Percentiles rank a stretch among this genome's conserved stretches.
phyloP scores from a whole-genome alignment of 2,797 vertebrate species.

The Cryptoblepharus egeriae region DNA sequence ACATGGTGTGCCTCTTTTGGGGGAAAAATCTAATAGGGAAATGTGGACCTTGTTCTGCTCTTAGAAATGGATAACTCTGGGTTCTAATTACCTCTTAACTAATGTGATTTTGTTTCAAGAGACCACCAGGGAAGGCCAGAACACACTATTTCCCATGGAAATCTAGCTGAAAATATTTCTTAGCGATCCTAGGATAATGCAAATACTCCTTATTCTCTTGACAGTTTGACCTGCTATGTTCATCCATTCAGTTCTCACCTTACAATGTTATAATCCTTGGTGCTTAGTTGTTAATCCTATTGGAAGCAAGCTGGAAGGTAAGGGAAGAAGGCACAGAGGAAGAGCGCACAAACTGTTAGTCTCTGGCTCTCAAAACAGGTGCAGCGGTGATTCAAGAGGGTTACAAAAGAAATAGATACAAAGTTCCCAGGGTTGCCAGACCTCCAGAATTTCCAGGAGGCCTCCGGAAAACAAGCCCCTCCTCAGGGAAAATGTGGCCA shows the following conservation, averaged over 20 bases:
- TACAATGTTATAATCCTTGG: slow-evolving; percentile 49
- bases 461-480: too few species aligned
- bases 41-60: background rate
- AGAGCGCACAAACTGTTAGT: slow-evolving; percentile 60
- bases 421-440: slow-evolving; percentile 48
- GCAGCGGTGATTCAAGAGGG: slow-evolving; percentile 63
- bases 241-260: slow-evolving; percentile 60
- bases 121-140: background rate
- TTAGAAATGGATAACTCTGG: background rate
- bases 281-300: slow-evolving; percentile 59
- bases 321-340: slow-evolving; percentile 43
- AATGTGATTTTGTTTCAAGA: background rate
- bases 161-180: background rate
- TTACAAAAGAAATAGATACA: slow-evolving; percentile 55
- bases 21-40: too few species aligned
- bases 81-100: background rate
- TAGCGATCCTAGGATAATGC: slow-evolving; percentile 29
- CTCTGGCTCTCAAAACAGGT: slow-evolving; percentile 52
- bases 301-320: slow-evolving; percentile 65
- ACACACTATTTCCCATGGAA: background rate
- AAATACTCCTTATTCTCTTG: slow-evolving; percentile 54
- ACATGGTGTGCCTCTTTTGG: too few species aligned
- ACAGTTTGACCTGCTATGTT: slow-evolving; percentile 39
- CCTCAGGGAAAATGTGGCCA: too few species aligned
- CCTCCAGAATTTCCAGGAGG: too few species aligned